Conservation (phyloP, 2,888 invertebrate genomes). For the Aelia acuminata region DNA sequence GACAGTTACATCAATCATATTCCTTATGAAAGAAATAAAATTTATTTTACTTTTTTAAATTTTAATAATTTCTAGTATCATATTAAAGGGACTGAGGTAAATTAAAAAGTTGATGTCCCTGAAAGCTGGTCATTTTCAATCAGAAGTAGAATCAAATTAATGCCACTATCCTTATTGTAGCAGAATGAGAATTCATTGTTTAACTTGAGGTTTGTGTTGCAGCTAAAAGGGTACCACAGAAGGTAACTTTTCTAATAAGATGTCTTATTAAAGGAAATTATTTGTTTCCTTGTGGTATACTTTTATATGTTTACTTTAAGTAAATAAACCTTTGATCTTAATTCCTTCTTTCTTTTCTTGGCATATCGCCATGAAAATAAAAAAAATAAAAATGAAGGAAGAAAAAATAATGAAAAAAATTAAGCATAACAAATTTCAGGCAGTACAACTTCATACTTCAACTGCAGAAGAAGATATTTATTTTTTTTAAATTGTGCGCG, state of each 20-base stretch:
- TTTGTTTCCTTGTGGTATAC: neutral
- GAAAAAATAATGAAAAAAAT: constrained; percentile 1
- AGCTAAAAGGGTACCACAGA: neutral
- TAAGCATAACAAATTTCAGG: constrained; percentile 58
- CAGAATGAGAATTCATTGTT: neutral
- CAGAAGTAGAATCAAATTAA: neutral
- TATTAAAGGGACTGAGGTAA: neutral
- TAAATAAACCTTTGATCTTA: constrained; percentile 3
- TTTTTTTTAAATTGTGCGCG: constrained; percentile 59
- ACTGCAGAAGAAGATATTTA: constrained; percentile 58
- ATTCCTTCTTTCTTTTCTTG: constrained; percentile 35
- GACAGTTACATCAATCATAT: neutral
- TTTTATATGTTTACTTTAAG: neutral
- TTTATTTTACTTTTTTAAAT: neutral
- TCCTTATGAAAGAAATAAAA: neutral
- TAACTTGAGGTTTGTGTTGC: neutral
- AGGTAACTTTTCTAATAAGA: neutral
- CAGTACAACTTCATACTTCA: constrained; percentile 53
- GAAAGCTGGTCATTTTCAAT: neutral
- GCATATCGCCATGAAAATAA: constrained; percentile 28
- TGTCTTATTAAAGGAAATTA: neutral
- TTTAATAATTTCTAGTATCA: constrained; percentile 1
- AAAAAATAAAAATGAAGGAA: neutral
- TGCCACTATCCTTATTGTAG: neutral
- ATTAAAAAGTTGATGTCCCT: neutral